Conservation (phyloP, 2,888 invertebrate genomes). For the Ditula angustiorana region DNA sequence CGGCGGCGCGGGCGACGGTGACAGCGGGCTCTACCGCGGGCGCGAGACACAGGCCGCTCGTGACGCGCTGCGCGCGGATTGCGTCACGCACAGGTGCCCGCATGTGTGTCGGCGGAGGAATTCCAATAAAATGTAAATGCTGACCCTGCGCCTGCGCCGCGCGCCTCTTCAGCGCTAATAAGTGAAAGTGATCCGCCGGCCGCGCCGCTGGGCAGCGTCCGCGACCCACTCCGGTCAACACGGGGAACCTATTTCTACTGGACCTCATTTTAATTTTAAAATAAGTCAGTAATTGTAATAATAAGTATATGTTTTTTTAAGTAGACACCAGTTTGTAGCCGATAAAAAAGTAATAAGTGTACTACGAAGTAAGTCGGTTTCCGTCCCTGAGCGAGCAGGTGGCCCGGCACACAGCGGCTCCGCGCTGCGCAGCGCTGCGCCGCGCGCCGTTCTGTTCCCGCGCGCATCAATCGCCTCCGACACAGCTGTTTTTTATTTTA, state of each 20-base stretch:
- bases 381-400: no score
- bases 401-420: no score
- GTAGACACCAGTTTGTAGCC: no score
- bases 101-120: not conserved
- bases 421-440: no score
- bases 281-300: no score
- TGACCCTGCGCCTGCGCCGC: not conserved
- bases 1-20: no score
- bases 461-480: not conserved
- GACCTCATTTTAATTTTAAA: no score
- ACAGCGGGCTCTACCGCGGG: no score
- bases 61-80: not conserved
- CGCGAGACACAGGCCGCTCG: not conserved
- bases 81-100: not conserved
- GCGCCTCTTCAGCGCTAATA: not conserved
- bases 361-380: no score
- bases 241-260: not conserved
- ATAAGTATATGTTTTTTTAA: no score
- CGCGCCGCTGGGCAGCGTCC: not conserved
- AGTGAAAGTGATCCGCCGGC: slow-evolving; percentile 25
- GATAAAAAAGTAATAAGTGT: no score
- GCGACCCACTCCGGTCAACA: not conserved
- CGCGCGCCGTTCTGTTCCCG: no score
- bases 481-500: not conserved
- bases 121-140: slow-evolving; percentile 20